These are phyloP conservation scores for Cynocephalus volans DNA, from an alignment of 2,113 vertebrate genomes.

Conservation along the genomic window DNA sequence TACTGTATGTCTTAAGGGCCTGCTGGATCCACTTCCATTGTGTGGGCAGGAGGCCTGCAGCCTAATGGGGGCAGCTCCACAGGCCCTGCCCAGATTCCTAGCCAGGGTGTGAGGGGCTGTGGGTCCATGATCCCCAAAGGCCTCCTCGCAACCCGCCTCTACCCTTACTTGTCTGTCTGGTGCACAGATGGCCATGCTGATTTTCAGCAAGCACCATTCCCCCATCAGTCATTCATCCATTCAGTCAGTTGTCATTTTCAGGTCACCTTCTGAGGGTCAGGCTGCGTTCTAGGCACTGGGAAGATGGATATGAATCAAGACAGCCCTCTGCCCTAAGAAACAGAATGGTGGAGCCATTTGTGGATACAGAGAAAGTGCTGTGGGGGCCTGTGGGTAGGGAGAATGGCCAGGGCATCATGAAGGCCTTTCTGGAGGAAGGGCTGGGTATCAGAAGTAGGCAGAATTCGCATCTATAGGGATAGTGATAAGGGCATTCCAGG, in stretches of 20 bases:
- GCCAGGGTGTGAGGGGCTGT: constrained; percentile 51
- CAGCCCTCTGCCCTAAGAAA: not conserved
- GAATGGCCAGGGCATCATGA: not conserved
- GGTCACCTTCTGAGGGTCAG: not conserved
- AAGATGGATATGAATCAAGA: not conserved
- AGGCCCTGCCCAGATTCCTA: constrained; percentile 66
- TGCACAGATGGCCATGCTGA: not conserved
- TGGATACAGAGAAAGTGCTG: not conserved
- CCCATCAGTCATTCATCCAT: not conserved
- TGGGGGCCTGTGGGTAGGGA: not conserved
- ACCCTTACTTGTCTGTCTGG: not conserved
- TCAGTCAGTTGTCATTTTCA: not conserved
- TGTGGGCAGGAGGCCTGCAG: not conserved
- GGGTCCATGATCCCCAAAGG: not conserved
- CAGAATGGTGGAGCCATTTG: not conserved
- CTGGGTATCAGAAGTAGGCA: not conserved
- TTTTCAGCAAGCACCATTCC: not conserved
- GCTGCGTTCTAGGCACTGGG: not conserved
- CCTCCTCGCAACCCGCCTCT: not conserved
- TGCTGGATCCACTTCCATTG: not conserved
- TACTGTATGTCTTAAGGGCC: not conserved
- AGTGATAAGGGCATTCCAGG: not conserved
- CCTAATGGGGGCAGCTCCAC: not conserved
- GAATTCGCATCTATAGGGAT: not conserved
- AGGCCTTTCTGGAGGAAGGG: constrained; percentile 4